phyloP scores from a whole-genome alignment of 2,888 invertebrate species.

The Zonitis immaculata region DNA sequence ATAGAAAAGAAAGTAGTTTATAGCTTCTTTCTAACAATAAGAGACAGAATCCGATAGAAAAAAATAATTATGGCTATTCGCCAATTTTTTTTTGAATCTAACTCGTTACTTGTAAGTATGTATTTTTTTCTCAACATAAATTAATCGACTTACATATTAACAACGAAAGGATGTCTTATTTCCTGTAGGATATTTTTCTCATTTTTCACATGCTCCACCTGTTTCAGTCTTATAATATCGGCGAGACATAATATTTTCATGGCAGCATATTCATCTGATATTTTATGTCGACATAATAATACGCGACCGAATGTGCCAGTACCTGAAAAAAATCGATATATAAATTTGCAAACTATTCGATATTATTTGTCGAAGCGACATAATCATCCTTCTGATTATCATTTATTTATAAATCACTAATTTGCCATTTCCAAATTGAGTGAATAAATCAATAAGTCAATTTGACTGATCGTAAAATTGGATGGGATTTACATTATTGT shows the following conservation, averaged over 20 bases:
- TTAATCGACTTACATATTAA: conserved; percentile 74
- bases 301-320: conserved; percentile 98
- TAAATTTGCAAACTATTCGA: too few species aligned
- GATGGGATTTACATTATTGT: too few species aligned
- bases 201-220: conserved; percentile 96
- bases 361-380: too few species aligned
- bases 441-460: too few species aligned
- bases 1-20: conserved; percentile 7
- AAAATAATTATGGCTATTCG: neutral
- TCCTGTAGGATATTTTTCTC: conserved; percentile 90
- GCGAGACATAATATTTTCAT: conserved; percentile 93
- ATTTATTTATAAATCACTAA: too few species aligned
- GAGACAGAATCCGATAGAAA: too few species aligned
- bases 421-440: too few species aligned
- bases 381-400: too few species aligned
- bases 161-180: conserved; percentile 93
- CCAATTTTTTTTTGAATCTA: too few species aligned
- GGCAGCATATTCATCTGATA: conserved; percentile 77
- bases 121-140: neutral
- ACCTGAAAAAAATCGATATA: conserved; percentile 53
- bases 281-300: conserved; percentile 80
- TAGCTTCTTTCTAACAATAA: neutral
- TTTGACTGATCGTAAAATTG: too few species aligned
- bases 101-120: too few species aligned
- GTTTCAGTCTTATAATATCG: conserved; percentile 90